These are phyloP conservation scores for Anomalospiza imberbis DNA, from an alignment of 2,797 vertebrate species.

Conservation along the genomic window DNA sequence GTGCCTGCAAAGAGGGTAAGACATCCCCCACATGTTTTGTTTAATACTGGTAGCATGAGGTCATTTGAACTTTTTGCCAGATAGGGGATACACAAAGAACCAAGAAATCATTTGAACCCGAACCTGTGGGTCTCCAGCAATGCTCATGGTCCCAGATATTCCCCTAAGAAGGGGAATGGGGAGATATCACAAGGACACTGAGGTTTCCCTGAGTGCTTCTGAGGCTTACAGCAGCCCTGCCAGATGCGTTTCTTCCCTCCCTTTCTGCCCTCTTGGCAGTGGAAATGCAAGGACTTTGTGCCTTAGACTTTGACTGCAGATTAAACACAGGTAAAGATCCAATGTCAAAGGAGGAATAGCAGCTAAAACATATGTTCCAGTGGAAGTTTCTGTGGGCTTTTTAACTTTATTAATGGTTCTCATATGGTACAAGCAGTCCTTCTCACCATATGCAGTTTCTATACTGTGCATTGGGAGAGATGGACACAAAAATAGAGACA, in stretches of 20 bases:
- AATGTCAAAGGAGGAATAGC: not conserved
- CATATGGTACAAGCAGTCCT: not conserved
- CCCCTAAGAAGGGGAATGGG: not conserved
- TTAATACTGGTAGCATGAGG: not conserved
- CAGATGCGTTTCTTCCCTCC: not conserved
- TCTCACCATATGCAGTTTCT: slow-evolving; percentile 24
- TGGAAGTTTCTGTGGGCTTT: not conserved
- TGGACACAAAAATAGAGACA: slow-evolving; percentile 28
- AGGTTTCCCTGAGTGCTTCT: not conserved
- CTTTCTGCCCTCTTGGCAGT: not conserved
- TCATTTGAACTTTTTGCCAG: not conserved
- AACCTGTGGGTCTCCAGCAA: not conserved
- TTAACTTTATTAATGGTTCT: not conserved
- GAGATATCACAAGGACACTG: not conserved
- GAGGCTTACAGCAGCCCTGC: not conserved
- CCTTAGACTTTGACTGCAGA: not conserved
- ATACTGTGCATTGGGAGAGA: not conserved
- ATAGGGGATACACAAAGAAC: not conserved
- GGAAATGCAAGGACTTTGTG: not conserved
- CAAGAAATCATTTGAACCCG: not conserved
- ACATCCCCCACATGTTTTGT: not conserved
- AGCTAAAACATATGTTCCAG: not conserved
- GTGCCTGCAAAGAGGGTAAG: not conserved
- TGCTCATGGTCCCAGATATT: not conserved
- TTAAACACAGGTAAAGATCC: not conserved